phyloP scores from a whole-genome alignment of 2,888 invertebrate species.

The Hololepta plana region DNA sequence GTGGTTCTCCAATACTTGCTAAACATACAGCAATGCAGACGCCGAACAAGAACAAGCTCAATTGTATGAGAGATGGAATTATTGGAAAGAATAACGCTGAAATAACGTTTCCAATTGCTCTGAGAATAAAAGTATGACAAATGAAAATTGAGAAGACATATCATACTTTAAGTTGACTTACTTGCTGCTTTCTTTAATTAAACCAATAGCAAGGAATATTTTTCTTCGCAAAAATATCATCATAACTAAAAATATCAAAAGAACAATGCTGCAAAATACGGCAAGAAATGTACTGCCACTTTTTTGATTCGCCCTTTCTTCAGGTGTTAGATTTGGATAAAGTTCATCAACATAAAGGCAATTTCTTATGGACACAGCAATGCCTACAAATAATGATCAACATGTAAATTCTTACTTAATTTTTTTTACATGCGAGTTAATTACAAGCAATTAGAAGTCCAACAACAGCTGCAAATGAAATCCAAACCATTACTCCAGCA shows the following conservation, averaged over 20 bases:
- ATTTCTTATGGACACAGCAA: no score
- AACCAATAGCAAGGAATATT: conserved; percentile 71
- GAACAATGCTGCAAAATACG: no score
- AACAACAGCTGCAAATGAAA: conserved; percentile 58
- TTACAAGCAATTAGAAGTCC: conserved; percentile 45
- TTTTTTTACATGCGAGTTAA: no score
- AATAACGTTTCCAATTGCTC: conserved; percentile 69
- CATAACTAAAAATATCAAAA: conserved; percentile 48
- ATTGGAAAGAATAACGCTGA: conserved; percentile 79
- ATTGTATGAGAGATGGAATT: conserved; percentile 69
- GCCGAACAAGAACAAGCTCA: conserved; percentile 51
- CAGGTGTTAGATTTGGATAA: no score
- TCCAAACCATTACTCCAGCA: conserved; percentile 72
- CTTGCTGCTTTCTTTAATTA: conserved; percentile 82
- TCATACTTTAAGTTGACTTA: conserved; percentile 22
- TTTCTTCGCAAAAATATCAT: conserved; percentile 67
- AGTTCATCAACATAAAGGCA: no score
- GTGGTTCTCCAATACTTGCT: conserved; percentile 44
- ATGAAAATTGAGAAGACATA: not conserved
- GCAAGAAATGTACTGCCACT: no score
- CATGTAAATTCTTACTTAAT: no score
- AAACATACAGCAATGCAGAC: conserved; percentile 50
- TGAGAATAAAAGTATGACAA: no score
- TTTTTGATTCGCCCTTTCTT: no score
- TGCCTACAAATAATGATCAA: no score